These are phyloP conservation scores for Lacanobia wlatinum DNA, from an alignment of 2,888 invertebrate genomes.

Conservation along the genomic window DNA sequence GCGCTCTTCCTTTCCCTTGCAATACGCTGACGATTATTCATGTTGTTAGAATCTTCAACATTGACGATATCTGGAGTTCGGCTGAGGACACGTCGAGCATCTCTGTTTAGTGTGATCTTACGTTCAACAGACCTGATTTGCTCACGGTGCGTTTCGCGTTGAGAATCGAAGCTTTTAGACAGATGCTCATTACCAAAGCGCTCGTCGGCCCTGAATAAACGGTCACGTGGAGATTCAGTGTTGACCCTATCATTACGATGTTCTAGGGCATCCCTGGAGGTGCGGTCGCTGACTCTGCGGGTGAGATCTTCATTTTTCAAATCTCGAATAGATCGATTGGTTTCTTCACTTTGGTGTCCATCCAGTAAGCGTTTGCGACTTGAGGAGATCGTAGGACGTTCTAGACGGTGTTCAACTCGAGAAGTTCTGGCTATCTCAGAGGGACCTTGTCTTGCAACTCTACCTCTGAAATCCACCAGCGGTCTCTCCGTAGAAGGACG, in stretches of 20 bases:
- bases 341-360: conserved; percentile 24
- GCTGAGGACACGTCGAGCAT: conserved; percentile 29
- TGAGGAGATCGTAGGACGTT: conserved; percentile 25
- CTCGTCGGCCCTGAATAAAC: conserved; percentile 22
- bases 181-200: conserved; percentile 38
- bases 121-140: conserved; percentile 26
- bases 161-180: conserved; percentile 21
- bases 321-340: conserved; percentile 22
- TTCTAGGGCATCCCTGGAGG: conserved; percentile 28
- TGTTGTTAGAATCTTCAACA: conserved; percentile 10
- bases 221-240: conserved; percentile 19
- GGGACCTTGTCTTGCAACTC: conserved; percentile 27
- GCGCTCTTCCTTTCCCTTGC: conserved; percentile 32
- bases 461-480: conserved; percentile 27
- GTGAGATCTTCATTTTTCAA: conserved; percentile 26
- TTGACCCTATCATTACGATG: conserved; percentile 37
- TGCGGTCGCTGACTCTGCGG: conserved; percentile 14
- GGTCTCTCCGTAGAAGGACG: conserved; percentile 45
- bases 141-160: conserved; percentile 23
- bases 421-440: conserved; percentile 29
- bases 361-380: conserved; percentile 38
- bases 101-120: conserved; percentile 28
- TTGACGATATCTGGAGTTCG: conserved; percentile 22
- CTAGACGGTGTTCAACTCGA: conserved; percentile 29
- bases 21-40: conserved; percentile 24